These are phyloP conservation scores for Idaea dimidiata DNA, from an alignment of 2,888 invertebrate species.

Conservation along the genomic window DNA sequence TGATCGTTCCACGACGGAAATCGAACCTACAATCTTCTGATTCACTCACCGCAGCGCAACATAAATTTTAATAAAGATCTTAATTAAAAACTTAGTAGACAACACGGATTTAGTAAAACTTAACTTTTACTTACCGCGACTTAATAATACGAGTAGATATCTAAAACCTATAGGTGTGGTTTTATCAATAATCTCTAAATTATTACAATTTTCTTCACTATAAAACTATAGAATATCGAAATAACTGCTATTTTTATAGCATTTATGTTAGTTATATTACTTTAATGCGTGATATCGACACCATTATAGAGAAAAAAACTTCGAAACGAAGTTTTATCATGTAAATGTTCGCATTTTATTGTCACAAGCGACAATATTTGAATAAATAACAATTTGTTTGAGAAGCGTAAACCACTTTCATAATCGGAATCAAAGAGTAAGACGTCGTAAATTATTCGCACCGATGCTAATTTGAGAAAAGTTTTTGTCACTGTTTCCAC, in stretches of 20 bases:
- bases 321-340: background rate
- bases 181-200: slow-evolving; percentile 1
- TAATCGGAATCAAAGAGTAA: slow-evolving; percentile 17
- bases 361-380: background rate
- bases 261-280: background rate
- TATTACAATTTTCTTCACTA: background rate
- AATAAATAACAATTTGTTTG: slow-evolving; percentile 1
- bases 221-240: background rate
- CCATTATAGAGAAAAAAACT: background rate
- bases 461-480: background rate
- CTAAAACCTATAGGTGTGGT: background rate
- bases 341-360: background rate
- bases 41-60: no score
- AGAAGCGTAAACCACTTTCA: background rate
- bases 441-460: slow-evolving; percentile 17
- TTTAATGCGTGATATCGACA: background rate
- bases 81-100: background rate
- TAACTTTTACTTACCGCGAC: background rate
- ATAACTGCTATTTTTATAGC: background rate
- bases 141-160: background rate
- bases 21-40: no score
- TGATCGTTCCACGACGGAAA: no score
- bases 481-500: background rate
- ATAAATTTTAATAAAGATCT: no score
- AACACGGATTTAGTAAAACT: background rate